Base-by-base conservation (phyloP, 2,113 vertebrate species). In the Lanius ludovicianus region DNA sequence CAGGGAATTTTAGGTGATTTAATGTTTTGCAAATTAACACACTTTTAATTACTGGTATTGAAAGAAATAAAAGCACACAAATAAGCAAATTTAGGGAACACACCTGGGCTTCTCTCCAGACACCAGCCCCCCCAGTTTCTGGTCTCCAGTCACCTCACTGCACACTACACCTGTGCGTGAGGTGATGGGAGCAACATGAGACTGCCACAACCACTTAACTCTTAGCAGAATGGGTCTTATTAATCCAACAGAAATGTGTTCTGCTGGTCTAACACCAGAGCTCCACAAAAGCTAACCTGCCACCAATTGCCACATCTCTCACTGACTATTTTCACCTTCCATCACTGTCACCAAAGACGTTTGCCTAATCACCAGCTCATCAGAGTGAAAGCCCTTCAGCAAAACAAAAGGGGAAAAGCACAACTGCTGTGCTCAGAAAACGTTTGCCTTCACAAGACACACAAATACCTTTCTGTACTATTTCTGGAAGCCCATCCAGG, bases 401-500 rank as follows among this genome's bases (percentile, higher is more conserved):
- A 68, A 59, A 82, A 50, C 12, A 90, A 28, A 68, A 49, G 15
- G 65, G 27, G 27, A 20, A 64, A 44, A 22, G 47, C 7, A 10
- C 23, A 78, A 15, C 39, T 56, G 17, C 10, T 42, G n/a, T 39
- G 64, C 31, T 80, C 46, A 89, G 15, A 89, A 23, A 65, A 71
- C 0, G 1, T n/a, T 65, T 77, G 37, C 6, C 31, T 77, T 53
- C 46, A 27, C 65, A 79, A 47, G 39, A 46, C 57, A 52, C 21
- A 39, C 5, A 39, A 68, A 9, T 96, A 99, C 99, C 99, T 98
- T 96, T 99, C 92, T 98, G 98, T 41, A 99, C 99, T 79, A 98
- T 94, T 78, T 99, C 98, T 62, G 99, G 99, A 90, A 99, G 98
- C 24, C 98, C 98, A 88, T 99, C 98, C 15, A 98, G 98, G 76